Evolutionary conservation across 2,888 invertebrate species (phyloP).

Genomic region (Macrophya alboannulata): DNA sequence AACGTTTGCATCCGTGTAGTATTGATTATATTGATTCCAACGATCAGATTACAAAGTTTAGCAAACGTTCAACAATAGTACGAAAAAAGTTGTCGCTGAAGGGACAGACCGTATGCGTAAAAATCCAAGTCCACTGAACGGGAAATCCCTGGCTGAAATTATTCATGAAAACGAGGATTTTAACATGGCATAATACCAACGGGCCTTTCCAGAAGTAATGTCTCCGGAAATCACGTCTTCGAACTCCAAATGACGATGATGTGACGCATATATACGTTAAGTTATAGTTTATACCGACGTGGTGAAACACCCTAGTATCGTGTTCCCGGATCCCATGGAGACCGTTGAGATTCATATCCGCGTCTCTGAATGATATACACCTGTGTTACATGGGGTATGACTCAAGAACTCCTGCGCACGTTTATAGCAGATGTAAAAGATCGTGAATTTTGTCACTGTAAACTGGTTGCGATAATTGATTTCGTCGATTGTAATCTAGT

Average conservation of each 20-base stretch:
- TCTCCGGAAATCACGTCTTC: not conserved
- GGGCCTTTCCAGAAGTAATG: not conserved
- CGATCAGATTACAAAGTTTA: not conserved
- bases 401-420: not conserved
- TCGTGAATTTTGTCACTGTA: not conserved
- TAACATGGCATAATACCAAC: not conserved
- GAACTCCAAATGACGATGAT: not conserved
- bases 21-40: not conserved
- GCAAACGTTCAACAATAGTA: not conserved
- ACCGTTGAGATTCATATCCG: not conserved
- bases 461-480: not conserved
- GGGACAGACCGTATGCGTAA: not conserved
- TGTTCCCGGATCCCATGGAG: not conserved
- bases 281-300: not conserved
- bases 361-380: slow-evolving; percentile 3
- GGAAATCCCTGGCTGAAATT: not conserved
- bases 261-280: not conserved
- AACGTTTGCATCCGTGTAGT: not conserved
- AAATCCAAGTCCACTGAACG: not conserved
- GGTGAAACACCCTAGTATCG: not conserved
- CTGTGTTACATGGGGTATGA: not conserved
- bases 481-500: not conserved
- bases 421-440: not conserved
- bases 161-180: not conserved
- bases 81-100: not conserved